Evolutionary conservation across 2,113 vertebrate genomes (phyloP), one percentile per base, ranked within the genome.

Genomic region (Bubo bubo): DNA sequence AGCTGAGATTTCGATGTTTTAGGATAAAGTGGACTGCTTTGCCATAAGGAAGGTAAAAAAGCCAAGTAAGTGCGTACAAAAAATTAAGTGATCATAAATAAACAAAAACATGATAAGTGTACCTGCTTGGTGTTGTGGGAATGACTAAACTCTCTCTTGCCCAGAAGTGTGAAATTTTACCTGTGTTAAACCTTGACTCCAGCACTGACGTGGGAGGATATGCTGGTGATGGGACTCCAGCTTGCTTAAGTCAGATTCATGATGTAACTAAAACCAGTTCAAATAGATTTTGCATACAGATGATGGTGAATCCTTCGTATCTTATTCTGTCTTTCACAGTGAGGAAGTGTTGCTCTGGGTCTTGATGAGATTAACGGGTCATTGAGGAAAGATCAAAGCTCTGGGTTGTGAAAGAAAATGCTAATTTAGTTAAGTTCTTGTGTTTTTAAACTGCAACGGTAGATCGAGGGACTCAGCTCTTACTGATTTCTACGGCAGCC

Each of bases 331-430:
- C 70, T 93, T 79, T 87, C 76, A 73, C 73, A 18, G 70, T 8
- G 56, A 71, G 43, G 73, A 89, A 30, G 14, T 60, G 84, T 90
- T 90, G 35, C 86, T 70, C n/a, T 79, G 18, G 30, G 30, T 71
- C 84, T 85, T 90, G 91, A 86, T 68, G 74, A 85, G 77, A 89
- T 95, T 95, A 96, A 53, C 3, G 0, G 73, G 9, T 73, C 77
- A 35, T n/a, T 75, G 66, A 60, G 77, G 70, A 53, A 87, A 93
- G 95, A 97, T 93, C 91, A 96, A 95, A 96, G 93, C 66, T 66
- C 24, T 20, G 14, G 41, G 55, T 68, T 86, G 77, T 58, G 77
- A 91, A 94, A 94, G 94, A 92, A 92, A 87, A 85, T 3, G 28
- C 53, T 93, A 53, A 79, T 85, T 82, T 79, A 72, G 83, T 74